Evolutionary conservation across 1,140 invertebrate species (phyloP), one percentile per base, ranked within the genome.

Genomic region (Mactra quadrangularis): DNA sequence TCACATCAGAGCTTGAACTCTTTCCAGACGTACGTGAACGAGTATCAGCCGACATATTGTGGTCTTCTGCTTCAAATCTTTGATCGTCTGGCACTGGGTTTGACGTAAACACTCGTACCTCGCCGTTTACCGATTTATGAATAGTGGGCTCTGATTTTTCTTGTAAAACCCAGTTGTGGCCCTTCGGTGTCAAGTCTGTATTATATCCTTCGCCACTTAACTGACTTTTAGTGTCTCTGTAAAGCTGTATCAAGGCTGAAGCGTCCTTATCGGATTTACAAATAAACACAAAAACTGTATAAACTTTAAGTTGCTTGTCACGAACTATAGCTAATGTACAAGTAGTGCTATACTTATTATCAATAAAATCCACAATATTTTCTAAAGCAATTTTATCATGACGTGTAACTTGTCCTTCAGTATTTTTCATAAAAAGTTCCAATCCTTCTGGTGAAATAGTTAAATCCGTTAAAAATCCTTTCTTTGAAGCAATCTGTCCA

Each of bases 291-390:
- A 68, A 68, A 29, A 78, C 76, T 11, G 38, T 68, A n/a, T 78
- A 78, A 17, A 27, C 1, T n/a, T 68, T 68, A 2, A 31, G 47
- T 55, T 66, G 45, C 68, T 57, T 50, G 13, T 78, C 76, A 27
- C 47, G 19, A 4, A 78, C 76, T 27, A 78, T 68, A 6, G 76
- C 76, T 2, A 78, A 50, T 17, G 59, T 55, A 33, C 59, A 78
- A 1, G 62, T 57, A 11, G 76, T 52, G 11, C 64, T 78, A 47
- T 78, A 68, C 19, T 68, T 66, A 45, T 78, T 78, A n/a, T 66
- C 62, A 55, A 62, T 68, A 68, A 78, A 68, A 41, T 78, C 76
- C 45, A 68, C 60, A 25, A 78, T 78, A 55, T 78, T 78, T 78
- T 78, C 57, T n/a, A 78, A 47, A 9, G 62, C 57, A 22, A 78